A percentile compares a stretch with the other conserved stretches of the same genome.
phyloP scores from a whole-genome alignment of 1,140 invertebrate genomes.

The Drosophila subobscura region DNA sequence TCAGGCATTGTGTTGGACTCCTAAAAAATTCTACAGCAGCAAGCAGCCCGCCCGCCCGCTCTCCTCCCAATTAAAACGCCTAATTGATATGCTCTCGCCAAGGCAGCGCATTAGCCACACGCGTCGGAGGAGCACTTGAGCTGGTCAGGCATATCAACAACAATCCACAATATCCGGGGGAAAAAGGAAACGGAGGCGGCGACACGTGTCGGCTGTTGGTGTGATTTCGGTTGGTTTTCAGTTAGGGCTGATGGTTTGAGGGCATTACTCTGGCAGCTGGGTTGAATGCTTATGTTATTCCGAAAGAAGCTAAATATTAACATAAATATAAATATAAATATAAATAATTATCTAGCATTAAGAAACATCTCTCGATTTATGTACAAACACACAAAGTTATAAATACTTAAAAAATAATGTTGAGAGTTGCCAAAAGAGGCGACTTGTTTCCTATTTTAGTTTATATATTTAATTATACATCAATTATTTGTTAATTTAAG shows the following conservation, averaged over 20 bases:
- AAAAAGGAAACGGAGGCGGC: slow-evolving; percentile 9
- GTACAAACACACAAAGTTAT: no score
- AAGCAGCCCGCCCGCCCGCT: slow-evolving; percentile 4
- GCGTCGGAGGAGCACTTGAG: slow-evolving; percentile 53
- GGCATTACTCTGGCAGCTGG: no score
- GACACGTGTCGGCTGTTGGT: slow-evolving; percentile 59
- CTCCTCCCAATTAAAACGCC: slow-evolving; percentile 57
- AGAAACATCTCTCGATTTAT: no score
- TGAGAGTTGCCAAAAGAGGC: no score
- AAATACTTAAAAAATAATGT: no score
- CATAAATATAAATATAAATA: background rate
- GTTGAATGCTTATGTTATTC: background rate
- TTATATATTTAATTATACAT: no score
- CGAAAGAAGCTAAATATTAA: no score
- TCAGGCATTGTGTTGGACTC: slow-evolving; percentile 17
- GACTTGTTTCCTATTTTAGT: no score
- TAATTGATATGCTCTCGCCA: slow-evolving; percentile 63
- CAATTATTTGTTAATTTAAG: no score
- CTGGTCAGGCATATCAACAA: slow-evolving; percentile 22
- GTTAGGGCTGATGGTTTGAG: no score
- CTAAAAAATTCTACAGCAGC: slow-evolving; percentile 9
- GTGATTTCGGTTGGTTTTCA: slow-evolving; percentile 45
- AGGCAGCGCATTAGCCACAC: slow-evolving; percentile 62
- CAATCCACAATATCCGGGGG: background rate
- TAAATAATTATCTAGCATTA: no score